These are phyloP conservation scores for Sphaerodactylus townsendi DNA, from an alignment of 2,113 vertebrate species.

Conservation along the genomic window DNA sequence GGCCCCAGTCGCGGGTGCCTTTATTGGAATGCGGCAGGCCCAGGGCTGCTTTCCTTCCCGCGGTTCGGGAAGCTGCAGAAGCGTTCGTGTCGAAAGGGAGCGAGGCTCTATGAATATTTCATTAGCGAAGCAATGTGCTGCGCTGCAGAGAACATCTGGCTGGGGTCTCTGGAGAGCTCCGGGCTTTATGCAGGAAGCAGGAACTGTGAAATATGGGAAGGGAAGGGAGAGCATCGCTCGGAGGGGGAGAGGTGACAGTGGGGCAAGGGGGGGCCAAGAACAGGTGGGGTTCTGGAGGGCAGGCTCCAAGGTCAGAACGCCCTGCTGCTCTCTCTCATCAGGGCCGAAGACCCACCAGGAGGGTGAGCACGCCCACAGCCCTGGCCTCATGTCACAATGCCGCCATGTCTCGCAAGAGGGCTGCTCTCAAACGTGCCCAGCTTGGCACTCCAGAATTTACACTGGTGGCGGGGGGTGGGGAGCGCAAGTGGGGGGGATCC, in stretches of 20 bases:
- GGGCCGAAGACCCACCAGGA: background rate
- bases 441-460: too few relatives aligned
- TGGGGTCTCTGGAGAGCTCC: slow-evolving; percentile 69
- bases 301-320: background rate
- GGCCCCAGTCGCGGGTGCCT: background rate
- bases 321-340: background rate
- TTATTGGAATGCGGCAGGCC: slow-evolving; percentile 48
- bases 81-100: slow-evolving; percentile 64
- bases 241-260: background rate
- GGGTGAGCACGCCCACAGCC: background rate
- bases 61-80: slow-evolving; percentile 49
- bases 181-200: slow-evolving; percentile 67
- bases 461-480: too few relatives aligned
- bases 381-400: background rate
- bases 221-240: background rate
- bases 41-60: slow-evolving; percentile 23
- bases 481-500: too few relatives aligned
- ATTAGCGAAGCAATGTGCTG: slow-evolving; percentile 64
- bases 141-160: slow-evolving; percentile 75
- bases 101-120: slow-evolving; percentile 71
- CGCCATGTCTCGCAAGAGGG: background rate
- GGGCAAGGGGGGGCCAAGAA: background rate
- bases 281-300: background rate
- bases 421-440: background rate
- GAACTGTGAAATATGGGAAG: slow-evolving; percentile 69